Percentiles rank a stretch among this genome's conserved stretches.
phyloP scores from a whole-genome alignment of 2,797 vertebrate species.

The Coluber constrictor region DNA sequence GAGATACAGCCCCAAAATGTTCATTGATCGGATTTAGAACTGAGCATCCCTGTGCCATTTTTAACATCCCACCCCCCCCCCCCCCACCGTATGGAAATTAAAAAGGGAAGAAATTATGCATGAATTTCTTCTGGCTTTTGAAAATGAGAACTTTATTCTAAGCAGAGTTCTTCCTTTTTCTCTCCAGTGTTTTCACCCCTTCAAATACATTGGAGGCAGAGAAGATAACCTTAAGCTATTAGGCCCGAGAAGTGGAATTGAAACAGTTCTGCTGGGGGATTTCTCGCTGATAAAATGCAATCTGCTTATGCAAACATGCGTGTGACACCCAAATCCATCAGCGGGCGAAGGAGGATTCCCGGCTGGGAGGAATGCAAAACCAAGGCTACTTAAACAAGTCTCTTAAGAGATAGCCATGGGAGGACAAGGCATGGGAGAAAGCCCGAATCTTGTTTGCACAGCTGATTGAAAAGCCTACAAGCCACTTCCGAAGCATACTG shows the following conservation, averaged over 20 bases:
- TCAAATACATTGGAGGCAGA: constrained; percentile 1
- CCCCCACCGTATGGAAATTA: no score
- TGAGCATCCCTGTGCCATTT: neutral
- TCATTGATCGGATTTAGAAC: neutral
- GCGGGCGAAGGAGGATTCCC: neutral
- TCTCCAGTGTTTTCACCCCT: neutral
- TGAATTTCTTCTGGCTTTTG: neutral
- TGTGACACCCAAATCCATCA: neutral
- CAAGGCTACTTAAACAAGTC: neutral
- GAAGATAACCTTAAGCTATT: constrained; percentile 31
- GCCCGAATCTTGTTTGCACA: constrained; percentile 29
- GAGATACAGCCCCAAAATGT: neutral
- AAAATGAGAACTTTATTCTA: neutral
- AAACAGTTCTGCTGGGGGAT: constrained; percentile 39
- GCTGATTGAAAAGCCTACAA: neutral
- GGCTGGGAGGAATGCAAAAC: neutral
- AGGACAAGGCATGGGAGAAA: constrained; percentile 18
- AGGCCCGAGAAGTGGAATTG: constrained; percentile 26
- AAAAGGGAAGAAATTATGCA: neutral
- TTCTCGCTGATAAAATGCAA: constrained; percentile 39
- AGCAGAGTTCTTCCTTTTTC: neutral
- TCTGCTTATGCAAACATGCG: constrained; percentile 34
- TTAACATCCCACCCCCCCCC: neutral
- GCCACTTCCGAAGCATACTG: neutral
- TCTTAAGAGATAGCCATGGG: neutral